phyloP scores from a whole-genome alignment of 2,888 invertebrate genomes.

The Cantharis flavilabris region DNA sequence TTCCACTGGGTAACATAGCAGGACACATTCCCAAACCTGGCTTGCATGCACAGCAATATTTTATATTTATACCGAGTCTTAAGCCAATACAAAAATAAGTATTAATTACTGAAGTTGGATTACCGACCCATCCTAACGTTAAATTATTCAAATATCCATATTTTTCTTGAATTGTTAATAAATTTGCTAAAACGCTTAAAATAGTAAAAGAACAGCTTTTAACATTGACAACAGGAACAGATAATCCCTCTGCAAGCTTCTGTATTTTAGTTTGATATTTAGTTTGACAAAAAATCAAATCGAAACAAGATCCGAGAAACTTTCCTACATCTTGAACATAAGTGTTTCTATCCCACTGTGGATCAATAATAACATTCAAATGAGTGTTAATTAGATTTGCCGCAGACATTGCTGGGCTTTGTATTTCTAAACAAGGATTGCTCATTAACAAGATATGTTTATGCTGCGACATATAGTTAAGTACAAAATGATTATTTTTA shows the following conservation, averaged over 20 bases:
- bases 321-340: slow-evolving; percentile 17
- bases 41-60: slow-evolving; percentile 18
- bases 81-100: slow-evolving; percentile 26
- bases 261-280: slow-evolving; percentile 22
- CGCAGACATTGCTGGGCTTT: slow-evolving; percentile 15
- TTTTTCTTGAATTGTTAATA: slow-evolving; percentile 26
- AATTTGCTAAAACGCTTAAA: slow-evolving; percentile 16
- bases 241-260: slow-evolving; percentile 14
- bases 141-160: slow-evolving; percentile 21
- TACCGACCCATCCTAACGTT: slow-evolving; percentile 27
- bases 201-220: slow-evolving; percentile 7
- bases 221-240: slow-evolving; percentile 22
- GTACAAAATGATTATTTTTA: neutral
- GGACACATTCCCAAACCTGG: slow-evolving; percentile 4
- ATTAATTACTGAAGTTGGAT: slow-evolving; percentile 23
- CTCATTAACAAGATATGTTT: slow-evolving; percentile 20
- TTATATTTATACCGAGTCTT: slow-evolving; percentile 26
- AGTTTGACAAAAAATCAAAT: slow-evolving; percentile 25
- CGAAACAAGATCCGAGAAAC: slow-evolving; percentile 14
- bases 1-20: slow-evolving; percentile 1
- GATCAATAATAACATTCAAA: slow-evolving; percentile 20
- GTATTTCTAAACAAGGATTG: slow-evolving; percentile 10
- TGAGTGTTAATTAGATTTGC: slow-evolving; percentile 14
- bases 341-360: slow-evolving; percentile 17
- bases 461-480: slow-evolving; percentile 6